Evolutionary conservation across 1,140 invertebrate genomes (phyloP), one percentile per base, ranked within the genome.

Genomic region (Pemphigus obesinymphae): DNA sequence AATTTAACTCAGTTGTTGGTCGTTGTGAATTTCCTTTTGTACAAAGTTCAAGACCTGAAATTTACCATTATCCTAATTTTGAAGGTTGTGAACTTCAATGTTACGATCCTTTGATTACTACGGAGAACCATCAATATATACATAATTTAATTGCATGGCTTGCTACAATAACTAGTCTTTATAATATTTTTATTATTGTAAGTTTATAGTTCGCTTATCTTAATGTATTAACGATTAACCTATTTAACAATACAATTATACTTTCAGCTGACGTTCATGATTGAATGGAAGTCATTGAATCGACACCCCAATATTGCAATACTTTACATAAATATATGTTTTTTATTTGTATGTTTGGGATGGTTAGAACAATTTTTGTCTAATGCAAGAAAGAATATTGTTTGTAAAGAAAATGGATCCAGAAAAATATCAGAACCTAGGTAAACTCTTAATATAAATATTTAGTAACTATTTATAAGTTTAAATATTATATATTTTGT

Each of bases 61-160:
- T 91, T 37, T 94, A 92, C 85, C 94, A 93, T 88, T 96, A 95
- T 87, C 91, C 94, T 84, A 94, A 92, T 72, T 92, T 97, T 84
- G 93, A 97, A 83, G 95, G 95, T 0, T 98, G 97, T 89, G 96
- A 95, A 10, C 87, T 96, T 0, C 93, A 93, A 55, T 98, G 97
- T 87, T 91, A 93, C 83, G 93, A 96, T 88, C 95, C 96, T 0
- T 87, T 94, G 17, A 97, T 93, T 86, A 94, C 92, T 1, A 89
- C 91, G 48, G 92, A 94, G 83, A 94, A 97, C 86, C 93, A 96
- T 84, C 88, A 91, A 17, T 91, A 95, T 85, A 93, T 96, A 78
- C 93, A 95, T 85, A 83, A 48, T 29, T 37, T 76, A 15, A 70
- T 83, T 23, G 45, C 66, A 0, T 45, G 53, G 61, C 31, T 53